Conservation (phyloP, 2,888 invertebrate genomes). For the Harpagoxenus sublaevis region DNA sequence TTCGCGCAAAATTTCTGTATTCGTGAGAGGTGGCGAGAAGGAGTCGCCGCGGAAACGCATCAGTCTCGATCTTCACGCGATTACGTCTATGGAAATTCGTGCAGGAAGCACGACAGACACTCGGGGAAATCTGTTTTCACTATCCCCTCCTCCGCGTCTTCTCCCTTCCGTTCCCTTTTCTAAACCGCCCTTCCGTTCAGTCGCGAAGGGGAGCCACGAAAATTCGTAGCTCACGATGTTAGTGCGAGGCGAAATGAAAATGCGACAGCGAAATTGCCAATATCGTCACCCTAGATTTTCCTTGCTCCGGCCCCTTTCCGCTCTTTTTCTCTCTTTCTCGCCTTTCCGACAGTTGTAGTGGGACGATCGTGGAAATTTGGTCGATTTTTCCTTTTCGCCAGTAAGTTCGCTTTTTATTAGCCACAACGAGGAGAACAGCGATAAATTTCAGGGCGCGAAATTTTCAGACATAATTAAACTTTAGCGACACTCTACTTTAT, state of each 20-base stretch:
- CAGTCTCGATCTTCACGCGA: conserved; percentile 54
- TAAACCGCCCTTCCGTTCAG: conserved; percentile 14
- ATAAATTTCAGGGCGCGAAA: neutral
- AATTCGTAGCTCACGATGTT: conserved; percentile 71
- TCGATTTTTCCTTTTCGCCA: neutral
- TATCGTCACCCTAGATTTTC: conserved; percentile 76
- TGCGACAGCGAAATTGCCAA: conserved; percentile 83
- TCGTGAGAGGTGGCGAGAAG: neutral
- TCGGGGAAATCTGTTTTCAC: conserved; percentile 68
- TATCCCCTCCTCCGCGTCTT: neutral
- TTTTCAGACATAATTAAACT: neutral
- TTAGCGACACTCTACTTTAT: neutral
- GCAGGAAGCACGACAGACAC: conserved; percentile 52
- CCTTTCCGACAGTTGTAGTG: neutral
- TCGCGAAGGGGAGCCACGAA: conserved; percentile 61
- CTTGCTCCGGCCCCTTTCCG: conserved; percentile 43
- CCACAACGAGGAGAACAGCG: neutral
- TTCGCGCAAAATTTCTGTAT: neutral
- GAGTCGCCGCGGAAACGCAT: conserved; percentile 22
- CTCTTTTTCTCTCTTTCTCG: conserved; percentile 35
- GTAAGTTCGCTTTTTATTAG: neutral
- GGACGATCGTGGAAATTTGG: conserved; percentile 60
- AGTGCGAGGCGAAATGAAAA: conserved; percentile 78
- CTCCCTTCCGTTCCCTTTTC: neutral
- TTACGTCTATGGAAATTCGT: conserved; percentile 58